Evolutionary conservation across 2,888 invertebrate species (phyloP).

Genomic region (Nezara viridula): DNA sequence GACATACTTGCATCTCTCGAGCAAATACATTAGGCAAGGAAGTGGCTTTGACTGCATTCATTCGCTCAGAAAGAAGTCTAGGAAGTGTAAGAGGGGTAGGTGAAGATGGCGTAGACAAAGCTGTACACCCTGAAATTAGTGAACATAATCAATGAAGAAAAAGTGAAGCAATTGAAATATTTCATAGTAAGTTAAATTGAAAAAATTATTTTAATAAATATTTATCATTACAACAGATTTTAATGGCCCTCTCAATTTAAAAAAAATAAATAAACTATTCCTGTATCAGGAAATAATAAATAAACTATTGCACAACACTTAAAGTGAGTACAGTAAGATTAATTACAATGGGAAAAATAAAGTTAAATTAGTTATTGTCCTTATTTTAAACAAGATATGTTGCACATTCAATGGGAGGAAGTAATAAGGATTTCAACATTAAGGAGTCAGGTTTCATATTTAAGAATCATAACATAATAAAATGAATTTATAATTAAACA

Average conservation of each 20-base stretch:
- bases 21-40: constrained; percentile 88
- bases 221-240: constrained; percentile 2
- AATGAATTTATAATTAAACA: too few species aligned
- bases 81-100: constrained; percentile 56
- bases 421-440: too few species aligned
- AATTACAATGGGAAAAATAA: background rate
- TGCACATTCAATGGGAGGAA: too few species aligned
- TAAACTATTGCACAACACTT: background rate
- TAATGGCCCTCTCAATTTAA: constrained; percentile 10
- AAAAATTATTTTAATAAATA: background rate
- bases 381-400: background rate
- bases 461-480: too few species aligned
- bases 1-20: constrained; percentile 60
- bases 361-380: background rate
- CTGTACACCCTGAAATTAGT: constrained; percentile 46
- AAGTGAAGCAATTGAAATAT: background rate
- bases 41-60: constrained; percentile 74
- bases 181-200: background rate
- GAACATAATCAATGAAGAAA: background rate
- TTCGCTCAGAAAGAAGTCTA: constrained; percentile 57
- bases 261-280: background rate
- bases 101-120: constrained; percentile 58
- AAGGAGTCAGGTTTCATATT: too few species aligned
- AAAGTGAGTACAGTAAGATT: background rate
- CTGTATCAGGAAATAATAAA: background rate